Evolutionary conservation across 2,113 vertebrate species (phyloP), one percentile per base, ranked within the genome.

Genomic region (Rhinoderma darwinii): DNA sequence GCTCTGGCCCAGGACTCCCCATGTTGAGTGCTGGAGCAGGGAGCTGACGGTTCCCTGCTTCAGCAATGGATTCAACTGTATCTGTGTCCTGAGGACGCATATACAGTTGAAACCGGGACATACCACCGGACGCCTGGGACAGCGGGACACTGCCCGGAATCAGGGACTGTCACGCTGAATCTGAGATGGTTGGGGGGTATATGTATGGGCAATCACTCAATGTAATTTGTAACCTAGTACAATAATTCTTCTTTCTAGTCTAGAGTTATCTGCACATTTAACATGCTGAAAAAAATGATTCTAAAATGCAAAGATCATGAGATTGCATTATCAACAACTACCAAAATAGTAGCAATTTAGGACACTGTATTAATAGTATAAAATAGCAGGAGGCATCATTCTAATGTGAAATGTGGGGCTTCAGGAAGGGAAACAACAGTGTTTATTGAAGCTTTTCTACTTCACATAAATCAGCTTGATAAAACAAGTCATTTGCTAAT

Each of bases 401-500:
- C 30, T 72, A 63, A 79, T 47, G 63, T 81, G 77, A 80, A 86
- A 79, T 80, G 47, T 68, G 54, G n/a, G 77, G 66, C 84, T 81
- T 54, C 61, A 70, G 32, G 51, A 70, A 86, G 27, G 27, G 47
- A 79, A 86, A 72, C 63, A 76, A 86, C 61, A 68, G 77, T 59
- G 84, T 81, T 86, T 86, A 86, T 80, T 86, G 84, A 44, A 72
- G 47, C 76, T 81, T 72, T 86, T 72, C 25, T 73, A 43, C 63
- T 56, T n/a, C 63, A 80, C 75, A 86, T 86, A 86, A 86, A 86
- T 86, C 84, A 86, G 84, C 84, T 86, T 81, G 84, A 80, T 86
- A 86, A 86, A 86, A 86, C 84, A 86, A 86, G 84, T 86, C 63
- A 86, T 86, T 86, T 86, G 77, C 66, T 86, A 86, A 81, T 86